These are phyloP conservation scores for Centrocercus urophasianus DNA, from an alignment of 2,113 vertebrate species.

Conservation along the genomic window DNA sequence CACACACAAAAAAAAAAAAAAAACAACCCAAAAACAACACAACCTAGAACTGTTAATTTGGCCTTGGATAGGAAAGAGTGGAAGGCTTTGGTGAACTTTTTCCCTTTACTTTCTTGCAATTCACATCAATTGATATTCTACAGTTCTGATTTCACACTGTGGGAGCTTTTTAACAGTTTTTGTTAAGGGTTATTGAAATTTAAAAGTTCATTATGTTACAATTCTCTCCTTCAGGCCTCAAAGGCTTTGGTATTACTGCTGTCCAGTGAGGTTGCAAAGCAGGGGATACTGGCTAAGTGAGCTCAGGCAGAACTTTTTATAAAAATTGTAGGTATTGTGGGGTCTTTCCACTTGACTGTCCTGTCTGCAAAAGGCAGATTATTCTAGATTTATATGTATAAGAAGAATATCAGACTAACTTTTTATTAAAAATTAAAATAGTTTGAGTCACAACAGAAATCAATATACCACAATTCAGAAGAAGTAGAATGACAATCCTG, in stretches of 20 bases:
- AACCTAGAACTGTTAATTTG: neutral
- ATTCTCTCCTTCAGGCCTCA: neutral
- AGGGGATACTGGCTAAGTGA: neutral
- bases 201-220: constrained; percentile 2
- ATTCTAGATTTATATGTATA: constrained; percentile 41
- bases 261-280: neutral
- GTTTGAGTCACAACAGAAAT: constrained; percentile 68
- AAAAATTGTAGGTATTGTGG: neutral
- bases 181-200: constrained; percentile 12
- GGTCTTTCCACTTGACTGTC: neutral
- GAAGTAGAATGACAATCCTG: constrained; percentile 62
- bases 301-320: neutral
- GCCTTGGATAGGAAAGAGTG: neutral
- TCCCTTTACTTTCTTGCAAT: neutral
- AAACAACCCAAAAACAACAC: neutral
- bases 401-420: constrained; percentile 34
- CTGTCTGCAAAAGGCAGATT: constrained; percentile 30
- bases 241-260: constrained; percentile 8
- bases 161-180: neutral
- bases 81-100: neutral
- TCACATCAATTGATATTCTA: neutral
- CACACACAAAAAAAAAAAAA: neutral
- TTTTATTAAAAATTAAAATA: constrained; percentile 72
- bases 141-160: neutral
- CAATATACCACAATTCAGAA: constrained; percentile 63